Conservation (phyloP, 1,140 invertebrate genomes). For the Matsumurasca onukii region DNA sequence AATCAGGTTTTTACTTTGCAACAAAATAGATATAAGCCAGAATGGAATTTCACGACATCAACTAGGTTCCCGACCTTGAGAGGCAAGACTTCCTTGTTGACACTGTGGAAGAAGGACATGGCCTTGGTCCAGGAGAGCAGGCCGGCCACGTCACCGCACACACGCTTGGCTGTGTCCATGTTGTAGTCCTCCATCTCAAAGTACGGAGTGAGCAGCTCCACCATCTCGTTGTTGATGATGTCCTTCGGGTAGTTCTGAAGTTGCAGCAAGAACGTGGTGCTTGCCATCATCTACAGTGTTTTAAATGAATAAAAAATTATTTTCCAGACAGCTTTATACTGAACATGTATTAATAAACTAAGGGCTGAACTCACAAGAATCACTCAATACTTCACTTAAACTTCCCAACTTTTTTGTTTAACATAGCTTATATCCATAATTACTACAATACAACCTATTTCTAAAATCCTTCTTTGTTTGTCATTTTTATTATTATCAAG, state of each 20-base stretch:
- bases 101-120: slow-evolving; percentile 94
- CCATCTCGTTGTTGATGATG: slow-evolving; percentile 96
- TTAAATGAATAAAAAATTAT: background rate
- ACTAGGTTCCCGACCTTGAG: too few relatives aligned
- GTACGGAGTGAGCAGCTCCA: slow-evolving; percentile 89
- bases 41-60: too few relatives aligned
- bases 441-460: too few relatives aligned
- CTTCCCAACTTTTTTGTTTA: too few relatives aligned
- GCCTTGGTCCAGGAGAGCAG: slow-evolving; percentile 97
- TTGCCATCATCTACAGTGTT: slow-evolving; percentile 83
- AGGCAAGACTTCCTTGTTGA: slow-evolving; percentile 95
- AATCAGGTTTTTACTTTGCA: too few relatives aligned
- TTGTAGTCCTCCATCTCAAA: slow-evolving; percentile 95
- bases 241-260: slow-evolving; percentile 96
- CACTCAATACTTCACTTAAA: too few relatives aligned
- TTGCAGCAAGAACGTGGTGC: slow-evolving; percentile 89
- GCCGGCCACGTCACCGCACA: slow-evolving; percentile 95
- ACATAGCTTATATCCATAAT: too few relatives aligned
- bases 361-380: too few relatives aligned
- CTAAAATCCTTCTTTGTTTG: too few relatives aligned
- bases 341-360: too few relatives aligned
- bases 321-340: background rate
- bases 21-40: too few relatives aligned
- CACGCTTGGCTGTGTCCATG: slow-evolving; percentile 92
- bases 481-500: too few relatives aligned